phyloP scores from a whole-genome alignment of 2,113 vertebrate genomes.

The Colinus virginianus region DNA sequence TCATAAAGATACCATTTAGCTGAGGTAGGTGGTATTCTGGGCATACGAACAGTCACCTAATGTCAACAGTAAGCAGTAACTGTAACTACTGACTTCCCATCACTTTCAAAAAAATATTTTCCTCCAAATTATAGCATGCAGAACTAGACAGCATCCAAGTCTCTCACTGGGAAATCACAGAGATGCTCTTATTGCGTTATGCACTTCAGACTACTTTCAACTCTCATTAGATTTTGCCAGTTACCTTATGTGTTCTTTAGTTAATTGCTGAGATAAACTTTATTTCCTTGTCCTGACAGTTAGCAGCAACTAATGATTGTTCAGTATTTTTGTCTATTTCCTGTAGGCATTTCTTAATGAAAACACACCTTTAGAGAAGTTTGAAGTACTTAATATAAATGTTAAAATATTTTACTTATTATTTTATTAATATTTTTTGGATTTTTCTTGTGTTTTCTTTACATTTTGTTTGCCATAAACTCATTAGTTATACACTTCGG shows the following conservation, averaged over 20 bases:
- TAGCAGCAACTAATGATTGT: background rate
- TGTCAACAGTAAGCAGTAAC: slow-evolving; percentile 75
- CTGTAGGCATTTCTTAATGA: background rate
- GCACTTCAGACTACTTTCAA: slow-evolving; percentile 7
- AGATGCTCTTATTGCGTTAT: slow-evolving; percentile 72
- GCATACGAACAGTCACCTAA: slow-evolving; percentile 75
- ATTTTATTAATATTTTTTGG: background rate
- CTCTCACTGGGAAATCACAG: slow-evolving; percentile 64
- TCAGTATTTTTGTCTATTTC: background rate
- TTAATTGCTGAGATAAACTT: background rate
- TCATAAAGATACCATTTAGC: slow-evolving; percentile 87
- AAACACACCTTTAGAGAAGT: background rate
- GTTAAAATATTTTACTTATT: background rate
- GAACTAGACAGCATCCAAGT: slow-evolving; percentile 70
- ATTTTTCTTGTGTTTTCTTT: background rate
- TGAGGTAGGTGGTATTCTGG: slow-evolving; percentile 83
- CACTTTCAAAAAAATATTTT: slow-evolving; percentile 76
- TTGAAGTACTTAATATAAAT: rapidly evolving
- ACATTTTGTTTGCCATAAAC: background rate
- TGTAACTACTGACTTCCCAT: slow-evolving; percentile 80
- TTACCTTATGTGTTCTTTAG: background rate
- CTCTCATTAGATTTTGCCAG: slow-evolving; percentile 43
- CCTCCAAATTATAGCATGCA: slow-evolving; percentile 73
- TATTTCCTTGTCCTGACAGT: background rate
- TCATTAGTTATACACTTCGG: background rate